A percentile compares a stretch with the other conserved stretches of the same genome.
These are phyloP conservation scores for Amphilophus citrinellus DNA, from an alignment of 2,113 vertebrate genomes.

Conservation along the genomic window DNA sequence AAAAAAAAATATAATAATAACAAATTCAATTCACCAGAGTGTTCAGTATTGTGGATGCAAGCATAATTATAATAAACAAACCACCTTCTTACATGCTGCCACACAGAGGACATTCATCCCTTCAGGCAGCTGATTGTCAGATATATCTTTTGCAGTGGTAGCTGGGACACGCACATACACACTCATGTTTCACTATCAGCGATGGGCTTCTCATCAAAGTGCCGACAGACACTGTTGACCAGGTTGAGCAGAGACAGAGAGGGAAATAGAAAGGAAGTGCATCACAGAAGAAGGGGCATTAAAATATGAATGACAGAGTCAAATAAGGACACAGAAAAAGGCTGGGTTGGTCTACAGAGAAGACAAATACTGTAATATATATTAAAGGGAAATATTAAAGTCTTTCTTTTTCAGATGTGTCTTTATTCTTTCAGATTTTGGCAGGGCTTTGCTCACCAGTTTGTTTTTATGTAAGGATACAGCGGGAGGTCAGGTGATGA, in stretches of 20 bases:
- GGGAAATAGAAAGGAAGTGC: conserved; percentile 21
- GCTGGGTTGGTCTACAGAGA: background rate
- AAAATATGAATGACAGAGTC: conserved; percentile 48
- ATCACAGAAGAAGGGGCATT: conserved; percentile 33
- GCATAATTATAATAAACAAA: conserved; percentile 23
- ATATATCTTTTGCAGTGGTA: conserved; percentile 8
- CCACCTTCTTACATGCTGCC: background rate
- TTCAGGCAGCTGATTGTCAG: conserved; percentile 34
- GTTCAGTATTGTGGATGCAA: background rate
- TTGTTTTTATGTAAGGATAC: background rate
- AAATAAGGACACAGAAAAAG: conserved; percentile 9
- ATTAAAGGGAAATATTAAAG: background rate
- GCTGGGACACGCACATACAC: background rate
- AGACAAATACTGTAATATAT: background rate
- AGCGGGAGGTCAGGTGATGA: background rate
- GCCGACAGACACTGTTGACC: conserved; percentile 49
- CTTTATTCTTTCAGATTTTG: conserved; percentile 4
- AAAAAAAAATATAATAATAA: conserved; percentile 23
- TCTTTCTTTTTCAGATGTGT: background rate
- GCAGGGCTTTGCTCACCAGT: background rate
- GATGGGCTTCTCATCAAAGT: conserved; percentile 53
- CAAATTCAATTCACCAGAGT: conserved; percentile 35
- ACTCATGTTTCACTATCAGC: conserved; percentile 21
- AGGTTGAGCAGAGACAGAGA: conserved; percentile 43
- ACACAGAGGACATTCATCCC: conserved; percentile 31